Evolutionary conservation across 2,888 invertebrate genomes (phyloP), one percentile per base, ranked within the genome.

Genomic region (Neoascia interrupta): DNA sequence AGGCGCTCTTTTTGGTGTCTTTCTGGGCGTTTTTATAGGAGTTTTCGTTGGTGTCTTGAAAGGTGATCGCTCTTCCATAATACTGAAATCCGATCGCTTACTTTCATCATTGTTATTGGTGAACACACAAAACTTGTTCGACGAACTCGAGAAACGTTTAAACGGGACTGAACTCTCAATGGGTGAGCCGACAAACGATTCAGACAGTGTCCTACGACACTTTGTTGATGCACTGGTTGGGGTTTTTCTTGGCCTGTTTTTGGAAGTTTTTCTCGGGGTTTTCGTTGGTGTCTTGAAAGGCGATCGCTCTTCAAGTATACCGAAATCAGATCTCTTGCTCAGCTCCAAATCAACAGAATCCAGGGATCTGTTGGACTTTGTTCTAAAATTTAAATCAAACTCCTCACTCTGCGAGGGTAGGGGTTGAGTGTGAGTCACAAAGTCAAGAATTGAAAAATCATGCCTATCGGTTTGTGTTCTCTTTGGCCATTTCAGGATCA

Each of bases 311-410:
- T 87, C 87, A 5, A 88, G 26, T 5, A 87, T 85, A 0, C 87
- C 87, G 74, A 86, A 87, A 23, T 87, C 85, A 0, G 84, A 84
- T 2, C 84, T 85, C 47, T 87, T 83, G 60, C 83, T 84, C 18
- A 84, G 47, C 3, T 68, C 21, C 81, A 84, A 47, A n/a, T 63
- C 66, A 0, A 68, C n/a, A 5, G 37, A 43, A 18, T 45, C 47
- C 10, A 47, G 18, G 15, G 56, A 51, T 21, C 23, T 21, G 8
- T 36, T 66, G 0, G 49, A 34, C 5, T 58, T 54, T n/a, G n/a
- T 19, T 21, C 31, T 37, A 5, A 45, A 5, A 58, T 8, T 10
- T 2, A 28, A 51, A 5, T 60, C 56, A 21, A 68, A 43, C n/a
- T n/a, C n/a, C 53, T 69, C 34, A 3, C 63, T 47, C 15, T 63